Evolutionary conservation across 2,113 vertebrate species (phyloP), one percentile per base, ranked within the genome.

Genomic region (Eubucco bourcierii): DNA sequence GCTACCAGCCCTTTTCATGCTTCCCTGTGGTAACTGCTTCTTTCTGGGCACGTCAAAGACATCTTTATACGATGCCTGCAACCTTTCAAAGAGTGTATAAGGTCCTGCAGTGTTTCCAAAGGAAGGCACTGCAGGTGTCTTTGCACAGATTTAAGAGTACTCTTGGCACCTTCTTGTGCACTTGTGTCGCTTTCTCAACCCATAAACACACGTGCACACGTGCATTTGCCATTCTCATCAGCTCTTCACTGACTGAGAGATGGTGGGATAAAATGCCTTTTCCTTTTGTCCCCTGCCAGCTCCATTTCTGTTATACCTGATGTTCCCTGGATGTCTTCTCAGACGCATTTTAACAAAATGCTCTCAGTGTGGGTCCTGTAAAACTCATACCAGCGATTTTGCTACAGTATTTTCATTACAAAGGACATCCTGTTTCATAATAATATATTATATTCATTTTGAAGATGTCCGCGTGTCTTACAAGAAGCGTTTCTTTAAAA

Each of bases 381-480:
- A 93, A 93, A 96, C 25, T 85, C 46, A 1, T 77, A 41, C 37
- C 82, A 96, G 84, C 74, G 93, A 50, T 90, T 93, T 95, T 84
- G 90, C 84, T 84, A 63, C 66, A 41, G 37, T 94, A 92, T 95
- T 97, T 96, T 85, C 92, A 93, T 87, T 71, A 92, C 63, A 93
- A 95, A 96, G 90, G 41, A 73, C 71, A 95, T 82, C 65, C 20
- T 56, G 85, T 96, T 96, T 91, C 64, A 95, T 95, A 80, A 77
- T 95, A 88, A 94, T 80, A 65, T 67, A 83, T 86, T 94, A 27
- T 96, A 91, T 97, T 93, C 95, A 56, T 96, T 86, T 88, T 94
- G 88, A 97, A 92, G 94, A 79, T 93, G 18, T 60, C 76, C 71
- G 92, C 75, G 73, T n/a, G 56, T 87, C 97, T 97, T 96, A 96